A percentile compares a stretch with the other conserved stretches of the same genome.
Evolutionary conservation across 2,888 invertebrate genomes (phyloP).

Genomic region (Scrobipalpa atriplicella): DNA sequence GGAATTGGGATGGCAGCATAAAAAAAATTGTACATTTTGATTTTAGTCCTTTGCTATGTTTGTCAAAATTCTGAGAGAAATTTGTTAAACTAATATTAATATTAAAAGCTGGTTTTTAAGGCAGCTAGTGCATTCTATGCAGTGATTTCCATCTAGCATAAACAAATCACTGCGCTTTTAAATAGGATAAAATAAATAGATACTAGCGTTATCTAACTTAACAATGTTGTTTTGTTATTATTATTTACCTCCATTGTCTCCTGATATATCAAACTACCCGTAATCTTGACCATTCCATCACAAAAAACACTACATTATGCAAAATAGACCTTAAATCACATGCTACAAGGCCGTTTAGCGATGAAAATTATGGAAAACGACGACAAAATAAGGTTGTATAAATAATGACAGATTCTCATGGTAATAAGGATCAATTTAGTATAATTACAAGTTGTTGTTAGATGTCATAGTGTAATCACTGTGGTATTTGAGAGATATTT

Average conservation of each 20-base stretch:
- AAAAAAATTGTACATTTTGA: too few relatives aligned
- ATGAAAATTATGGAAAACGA: slow-evolving; percentile 10
- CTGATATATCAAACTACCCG: not conserved
- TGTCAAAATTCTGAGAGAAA: too few relatives aligned
- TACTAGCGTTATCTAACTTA: too few relatives aligned
- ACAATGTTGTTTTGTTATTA: too few relatives aligned
- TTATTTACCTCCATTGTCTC: not conserved
- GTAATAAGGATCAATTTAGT: slow-evolving; percentile 29
- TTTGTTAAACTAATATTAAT: too few relatives aligned
- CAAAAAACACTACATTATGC: not conserved
- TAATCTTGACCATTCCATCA: not conserved
- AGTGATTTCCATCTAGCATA: too few relatives aligned
- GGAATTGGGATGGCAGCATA: too few relatives aligned
- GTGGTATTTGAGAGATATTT: slow-evolving; percentile 22
- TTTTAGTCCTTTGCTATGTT: too few relatives aligned
- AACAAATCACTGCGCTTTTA: too few relatives aligned
- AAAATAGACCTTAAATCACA: slow-evolving; percentile 1
- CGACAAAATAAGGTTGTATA: slow-evolving; percentile 14
- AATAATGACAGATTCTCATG: slow-evolving; percentile 28
- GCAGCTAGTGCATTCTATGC: too few relatives aligned
- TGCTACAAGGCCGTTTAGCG: not conserved
- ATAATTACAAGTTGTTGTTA: slow-evolving; percentile 29
- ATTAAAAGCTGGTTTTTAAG: too few relatives aligned
- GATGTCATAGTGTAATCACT: slow-evolving; percentile 29
- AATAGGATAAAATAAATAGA: too few relatives aligned